Conservation (phyloP, 2,113 vertebrate species). For the Python bivittatus region DNA sequence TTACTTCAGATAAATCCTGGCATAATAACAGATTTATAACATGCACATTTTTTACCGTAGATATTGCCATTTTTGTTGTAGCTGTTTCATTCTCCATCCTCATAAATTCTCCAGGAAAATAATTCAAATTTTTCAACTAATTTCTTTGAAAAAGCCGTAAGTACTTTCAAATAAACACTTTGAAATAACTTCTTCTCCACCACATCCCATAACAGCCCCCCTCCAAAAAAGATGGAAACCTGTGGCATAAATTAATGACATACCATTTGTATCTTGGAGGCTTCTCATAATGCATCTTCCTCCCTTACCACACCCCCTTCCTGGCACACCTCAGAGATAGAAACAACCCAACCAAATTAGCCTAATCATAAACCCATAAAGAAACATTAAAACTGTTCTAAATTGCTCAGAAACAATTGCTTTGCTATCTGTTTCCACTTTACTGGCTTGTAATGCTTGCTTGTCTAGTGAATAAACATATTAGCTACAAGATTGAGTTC, state of each 20-base stretch:
- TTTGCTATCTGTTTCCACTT: neutral
- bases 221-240: neutral
- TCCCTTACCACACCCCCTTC: neutral
- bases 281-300: neutral
- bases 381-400: neutral
- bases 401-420: conserved; percentile 15
- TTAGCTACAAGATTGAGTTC: neutral
- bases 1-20: neutral
- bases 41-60: neutral
- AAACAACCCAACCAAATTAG: conserved; percentile 3
- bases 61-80: neutral
- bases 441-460: neutral
- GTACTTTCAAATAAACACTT: neutral
- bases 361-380: neutral
- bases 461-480: neutral
- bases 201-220: neutral
- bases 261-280: neutral
- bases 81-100: neutral
- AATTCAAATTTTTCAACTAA: neutral
- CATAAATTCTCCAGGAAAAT: neutral
- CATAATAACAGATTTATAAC: neutral
- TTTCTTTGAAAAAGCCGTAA: neutral
- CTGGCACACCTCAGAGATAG: neutral
- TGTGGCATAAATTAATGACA: neutral
- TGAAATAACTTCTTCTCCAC: neutral